Conservation (phyloP, 2,113 vertebrate species). For the Pseudopipra pipra region DNA sequence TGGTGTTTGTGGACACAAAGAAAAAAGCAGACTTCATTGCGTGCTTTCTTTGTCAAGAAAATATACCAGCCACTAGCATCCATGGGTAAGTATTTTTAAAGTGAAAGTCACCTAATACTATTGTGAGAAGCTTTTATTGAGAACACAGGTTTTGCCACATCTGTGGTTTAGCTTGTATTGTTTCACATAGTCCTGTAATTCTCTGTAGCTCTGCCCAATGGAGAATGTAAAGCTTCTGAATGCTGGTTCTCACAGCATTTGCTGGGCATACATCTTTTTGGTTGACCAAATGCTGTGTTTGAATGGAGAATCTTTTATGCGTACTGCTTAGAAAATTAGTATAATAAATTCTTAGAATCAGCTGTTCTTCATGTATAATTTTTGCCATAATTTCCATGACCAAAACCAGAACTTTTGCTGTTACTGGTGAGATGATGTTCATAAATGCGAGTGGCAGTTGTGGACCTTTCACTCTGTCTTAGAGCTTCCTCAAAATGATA, state of each 20-base stretch:
- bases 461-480: background rate
- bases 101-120: background rate
- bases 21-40: conserved; percentile 93
- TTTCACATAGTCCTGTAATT: background rate
- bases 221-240: background rate
- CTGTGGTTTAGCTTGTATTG: background rate
- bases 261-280: background rate
- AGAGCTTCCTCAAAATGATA: fast-evolving
- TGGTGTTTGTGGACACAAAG: conserved; percentile 96
- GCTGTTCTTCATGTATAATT: background rate
- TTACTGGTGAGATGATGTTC: background rate
- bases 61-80: conserved; percentile 90
- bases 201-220: background rate
- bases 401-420: background rate
- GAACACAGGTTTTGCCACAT: fast-evolving
- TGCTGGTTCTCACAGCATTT: background rate
- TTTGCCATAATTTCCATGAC: background rate
- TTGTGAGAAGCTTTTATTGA: background rate
- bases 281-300: background rate
- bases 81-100: conserved; percentile 80
- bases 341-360: background rate
- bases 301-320: background rate
- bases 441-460: background rate
- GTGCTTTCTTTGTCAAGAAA: conserved; percentile 89
- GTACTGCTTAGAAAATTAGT: background rate